Base-by-base conservation (phyloP, 2,113 vertebrate genomes). In the Reinhardtius hippoglossoides region DNA sequence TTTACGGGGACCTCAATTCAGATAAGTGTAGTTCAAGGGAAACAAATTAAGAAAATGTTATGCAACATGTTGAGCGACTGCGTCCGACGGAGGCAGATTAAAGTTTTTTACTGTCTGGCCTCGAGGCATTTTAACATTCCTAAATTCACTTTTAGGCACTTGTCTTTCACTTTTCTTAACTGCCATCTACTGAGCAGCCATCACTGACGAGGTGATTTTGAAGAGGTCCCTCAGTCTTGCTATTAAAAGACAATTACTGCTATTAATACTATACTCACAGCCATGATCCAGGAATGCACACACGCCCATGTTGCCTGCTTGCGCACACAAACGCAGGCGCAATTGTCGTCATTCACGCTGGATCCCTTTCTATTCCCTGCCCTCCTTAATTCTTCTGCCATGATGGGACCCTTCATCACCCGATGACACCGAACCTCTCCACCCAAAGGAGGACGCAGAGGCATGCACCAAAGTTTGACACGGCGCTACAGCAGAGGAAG, bases 191-290 rank as follows among this genome's bases (percentile, higher is more conserved):
- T 67, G 46, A 50, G 46, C 18, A 5, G 46, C 46, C 46, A 18
- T 37, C 46, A 48, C 55, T 9, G 42, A 23, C 44, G 35, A 66
- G 78, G 79, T 88, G 69, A 79, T 59, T 78, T 68, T 61, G 14
- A 71, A 72, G 64, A 64, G 61, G 76, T 55, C n/a, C 67, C 70
- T 76, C 44, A 23, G 76, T 64, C 46, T 69, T 18, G 81, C 78
- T 87, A 89, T 88, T 83, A 86, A 87, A 89, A 89, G 59, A 84
- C 67, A 86, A 84, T 73, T 88, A 70, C 76, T 87, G 86, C 81
- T 63, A 44, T 63, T 63, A 63, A 44, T 63, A 63, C 20, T 23
- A 16, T 18, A 21, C n/a, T 42, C 70, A 35, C 48, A 50, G 48
- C 48, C 71, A 20, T 23, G 50, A 59, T 59, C n/a, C 21, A 78